Base-by-base conservation (phyloP, 1,140 invertebrate species). In the Tetramorium alpestre region DNA sequence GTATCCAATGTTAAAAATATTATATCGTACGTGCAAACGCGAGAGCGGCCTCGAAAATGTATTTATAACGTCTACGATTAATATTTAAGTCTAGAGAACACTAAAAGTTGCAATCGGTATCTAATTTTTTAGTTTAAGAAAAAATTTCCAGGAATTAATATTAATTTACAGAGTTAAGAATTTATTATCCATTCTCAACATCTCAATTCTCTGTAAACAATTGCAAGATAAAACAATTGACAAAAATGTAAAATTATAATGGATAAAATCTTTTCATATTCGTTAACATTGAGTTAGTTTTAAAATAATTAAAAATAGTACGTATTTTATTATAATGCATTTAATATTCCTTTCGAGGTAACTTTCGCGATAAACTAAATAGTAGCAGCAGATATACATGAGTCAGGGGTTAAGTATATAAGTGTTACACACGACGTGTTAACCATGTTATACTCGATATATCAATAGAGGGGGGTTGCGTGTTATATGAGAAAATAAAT, bases 11-110 rank as follows among this genome's bases (percentile, higher is more conserved):
- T 89, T 41, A 82, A 87, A 89, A 62, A 75, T 80, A 62, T 70
- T 62, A 18, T 80, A 67, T 44, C 85, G 88, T 87, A 87, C 89
- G 89, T 90, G 89, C 88, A 90, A 76, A 49, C 72, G 86, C 88
- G 73, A 89, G 38, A n/a, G 85, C 47, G 47, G 77, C 44, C 78
- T 80, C 85, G 81, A 75, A 73, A 75, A 18, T 58, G 10, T 44
- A 13, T 65, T 62, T 77, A 44, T 18, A 47, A 47, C 2, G 28
- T 70, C 28, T 2, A 6, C 13, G 33, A 72, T n/a, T n/a, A n/a
- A 1, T 73, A 1, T 22, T 6, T 22, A 72, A 0, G 41, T 13
- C 4, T 38, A 3, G 10, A 72, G 16, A 33, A 33, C 3, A 33
- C 33, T 33, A 33, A 4, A 33, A 33, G 33, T 33, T 33, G 33